Conservation (phyloP, 2,113 vertebrate genomes). For the Nycticryphes semicollaris region DNA sequence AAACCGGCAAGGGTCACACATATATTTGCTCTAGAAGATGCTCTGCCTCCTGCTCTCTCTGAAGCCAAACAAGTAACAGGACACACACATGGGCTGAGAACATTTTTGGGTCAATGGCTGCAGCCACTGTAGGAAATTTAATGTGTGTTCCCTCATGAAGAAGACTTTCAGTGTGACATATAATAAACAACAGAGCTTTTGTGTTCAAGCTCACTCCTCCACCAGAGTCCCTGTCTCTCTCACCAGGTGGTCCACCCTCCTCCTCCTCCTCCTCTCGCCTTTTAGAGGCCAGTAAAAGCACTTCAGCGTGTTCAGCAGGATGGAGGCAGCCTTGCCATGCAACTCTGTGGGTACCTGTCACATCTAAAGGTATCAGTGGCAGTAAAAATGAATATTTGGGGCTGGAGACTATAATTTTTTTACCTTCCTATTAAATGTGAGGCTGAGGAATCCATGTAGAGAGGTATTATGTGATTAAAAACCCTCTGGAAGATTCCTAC, state of each 20-base stretch:
- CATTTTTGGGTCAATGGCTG: neutral
- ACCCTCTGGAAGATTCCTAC: neutral
- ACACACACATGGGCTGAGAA: neutral
- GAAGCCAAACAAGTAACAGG: neutral
- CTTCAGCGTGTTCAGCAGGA: neutral
- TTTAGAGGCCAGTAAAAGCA: neutral
- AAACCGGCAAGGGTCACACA: neutral
- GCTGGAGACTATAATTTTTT: neutral
- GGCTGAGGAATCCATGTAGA: neutral
- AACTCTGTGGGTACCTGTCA: neutral
- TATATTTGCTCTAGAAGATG: neutral
- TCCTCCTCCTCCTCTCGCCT: neutral
- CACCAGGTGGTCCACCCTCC: neutral
- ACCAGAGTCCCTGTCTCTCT: neutral
- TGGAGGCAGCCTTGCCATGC: neutral
- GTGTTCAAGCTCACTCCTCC: neutral
- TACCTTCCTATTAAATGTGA: neutral
- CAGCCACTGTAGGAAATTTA: neutral
- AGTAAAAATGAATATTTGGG: neutral
- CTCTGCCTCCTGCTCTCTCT: neutral
- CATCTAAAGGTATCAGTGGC: neutral
- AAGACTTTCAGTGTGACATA: neutral
- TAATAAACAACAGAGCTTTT: neutral
- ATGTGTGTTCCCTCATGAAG: neutral
- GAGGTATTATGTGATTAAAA: neutral